These are phyloP conservation scores for Drosophila neotestacea DNA, from an alignment of 2,888 invertebrate genomes.

Conservation along the genomic window DNA sequence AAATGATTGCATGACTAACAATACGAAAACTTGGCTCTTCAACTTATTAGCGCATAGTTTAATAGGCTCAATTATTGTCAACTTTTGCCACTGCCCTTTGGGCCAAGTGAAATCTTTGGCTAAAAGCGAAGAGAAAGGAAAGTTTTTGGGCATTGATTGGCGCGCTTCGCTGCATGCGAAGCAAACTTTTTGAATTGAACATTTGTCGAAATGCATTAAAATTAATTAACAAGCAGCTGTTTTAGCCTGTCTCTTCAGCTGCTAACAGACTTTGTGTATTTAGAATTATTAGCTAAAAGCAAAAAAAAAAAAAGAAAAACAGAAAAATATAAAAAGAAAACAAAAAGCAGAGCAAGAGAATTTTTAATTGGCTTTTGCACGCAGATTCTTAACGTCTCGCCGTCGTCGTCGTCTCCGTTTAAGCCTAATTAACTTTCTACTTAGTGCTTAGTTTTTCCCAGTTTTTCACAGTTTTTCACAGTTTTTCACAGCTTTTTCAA, in stretches of 20 bases:
- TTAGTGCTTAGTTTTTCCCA: conserved; percentile 62
- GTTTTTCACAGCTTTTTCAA: conserved; percentile 28
- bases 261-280: conserved; percentile 18
- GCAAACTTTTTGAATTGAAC: conserved; percentile 62
- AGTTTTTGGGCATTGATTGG: conserved; percentile 66
- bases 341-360: conserved; percentile 56
- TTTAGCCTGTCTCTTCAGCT: conserved; percentile 14
- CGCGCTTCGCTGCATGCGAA: conserved; percentile 55
- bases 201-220: conserved; percentile 78
- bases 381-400: conserved; percentile 40
- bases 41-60: conserved; percentile 74
- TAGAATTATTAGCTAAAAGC: conserved; percentile 48
- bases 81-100: conserved; percentile 46
- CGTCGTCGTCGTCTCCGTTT: conserved; percentile 53
- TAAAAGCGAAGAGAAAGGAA: conserved; percentile 49
- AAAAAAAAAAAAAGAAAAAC: conserved; percentile 22
- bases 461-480: conserved; percentile 18
- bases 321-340: conserved; percentile 21
- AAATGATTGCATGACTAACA: conserved; percentile 37
- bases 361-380: conserved; percentile 77
- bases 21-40: conserved; percentile 55
- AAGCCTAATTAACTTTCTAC: conserved; percentile 83
- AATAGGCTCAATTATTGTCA: conserved; percentile 79
- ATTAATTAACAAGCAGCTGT: conserved; percentile 76
- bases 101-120: conserved; percentile 63